Conservation (phyloP, 2,888 invertebrate genomes). For the Nomada lathburiana region DNA sequence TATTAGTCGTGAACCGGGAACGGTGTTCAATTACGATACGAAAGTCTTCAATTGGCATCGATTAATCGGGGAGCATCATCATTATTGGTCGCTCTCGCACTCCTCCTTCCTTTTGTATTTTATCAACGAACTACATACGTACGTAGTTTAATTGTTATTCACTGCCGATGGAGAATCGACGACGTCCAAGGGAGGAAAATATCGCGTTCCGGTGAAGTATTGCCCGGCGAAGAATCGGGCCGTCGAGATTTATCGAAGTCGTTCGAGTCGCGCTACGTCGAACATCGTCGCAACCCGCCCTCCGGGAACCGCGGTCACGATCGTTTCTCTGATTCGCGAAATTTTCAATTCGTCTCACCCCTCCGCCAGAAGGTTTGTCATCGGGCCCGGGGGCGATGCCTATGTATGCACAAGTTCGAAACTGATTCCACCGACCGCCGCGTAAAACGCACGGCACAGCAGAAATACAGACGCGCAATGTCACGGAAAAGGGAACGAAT, state of each 20-base stretch:
- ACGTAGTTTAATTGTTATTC: background rate
- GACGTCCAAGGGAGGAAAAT: background rate
- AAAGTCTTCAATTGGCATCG: constrained; percentile 7
- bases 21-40: constrained; percentile 7
- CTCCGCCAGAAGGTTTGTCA: background rate
- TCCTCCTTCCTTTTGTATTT: background rate
- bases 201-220: constrained; percentile 33
- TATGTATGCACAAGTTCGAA: constrained; percentile 15
- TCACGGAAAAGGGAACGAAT: constrained; percentile 12
- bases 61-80: background rate
- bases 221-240: constrained; percentile 33
- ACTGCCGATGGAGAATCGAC: background rate
- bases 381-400: background rate
- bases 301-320: constrained; percentile 12
- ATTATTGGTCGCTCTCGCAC: background rate
- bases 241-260: constrained; percentile 43
- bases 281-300: background rate
- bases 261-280: background rate
- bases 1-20: background rate
- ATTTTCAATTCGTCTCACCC: constrained; percentile 53
- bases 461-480: background rate
- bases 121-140: constrained; percentile 8
- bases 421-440: constrained; percentile 25
- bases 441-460: background rate
- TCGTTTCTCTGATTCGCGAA: constrained; percentile 44